These are phyloP conservation scores for Hemistola chrysoprasaria DNA, from an alignment of 2,888 invertebrate species.

Conservation along the genomic window DNA sequence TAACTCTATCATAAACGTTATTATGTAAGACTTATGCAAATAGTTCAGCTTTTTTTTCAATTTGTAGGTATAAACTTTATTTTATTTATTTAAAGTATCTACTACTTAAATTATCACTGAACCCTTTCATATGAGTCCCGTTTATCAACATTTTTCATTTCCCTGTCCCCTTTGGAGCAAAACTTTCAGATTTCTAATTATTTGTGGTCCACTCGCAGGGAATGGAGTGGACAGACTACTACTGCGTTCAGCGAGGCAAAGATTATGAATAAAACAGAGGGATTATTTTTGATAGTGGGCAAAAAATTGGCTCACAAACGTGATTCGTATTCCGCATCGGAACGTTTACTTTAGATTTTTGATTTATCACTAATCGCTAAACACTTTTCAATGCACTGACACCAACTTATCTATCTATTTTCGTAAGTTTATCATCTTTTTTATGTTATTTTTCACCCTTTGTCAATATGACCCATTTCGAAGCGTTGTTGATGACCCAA, in stretches of 20 bases:
- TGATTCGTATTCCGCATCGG: too few species aligned
- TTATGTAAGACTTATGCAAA: too few species aligned
- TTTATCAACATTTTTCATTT: not conserved
- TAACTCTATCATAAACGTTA: too few species aligned
- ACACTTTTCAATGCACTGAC: not conserved
- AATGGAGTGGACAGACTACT: slow-evolving; percentile 39
- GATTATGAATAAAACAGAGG: slow-evolving; percentile 30
- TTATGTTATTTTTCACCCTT: too few species aligned
- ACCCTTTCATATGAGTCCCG: too few species aligned
- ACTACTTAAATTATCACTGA: too few species aligned
- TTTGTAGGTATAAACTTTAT: too few species aligned
- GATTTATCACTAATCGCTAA: not conserved
- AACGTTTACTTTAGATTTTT: too few species aligned
- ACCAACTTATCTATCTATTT: slow-evolving; percentile 2
- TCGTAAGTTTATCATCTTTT: too few species aligned
- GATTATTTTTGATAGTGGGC: slow-evolving; percentile 5
- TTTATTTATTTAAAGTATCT: too few species aligned
- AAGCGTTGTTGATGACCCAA: not conserved
- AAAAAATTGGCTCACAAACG: slow-evolving; percentile 20
- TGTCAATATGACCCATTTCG: too few species aligned
- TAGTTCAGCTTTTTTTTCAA: too few species aligned
- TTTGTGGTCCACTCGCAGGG: slow-evolving; percentile 37
- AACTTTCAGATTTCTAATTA: slow-evolving; percentile 42
- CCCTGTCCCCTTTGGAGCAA: slow-evolving; percentile 18
- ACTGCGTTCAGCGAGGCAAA: slow-evolving; percentile 35